Base-by-base conservation (phyloP, 2,888 invertebrate species). In the Torymus tubicola region DNA sequence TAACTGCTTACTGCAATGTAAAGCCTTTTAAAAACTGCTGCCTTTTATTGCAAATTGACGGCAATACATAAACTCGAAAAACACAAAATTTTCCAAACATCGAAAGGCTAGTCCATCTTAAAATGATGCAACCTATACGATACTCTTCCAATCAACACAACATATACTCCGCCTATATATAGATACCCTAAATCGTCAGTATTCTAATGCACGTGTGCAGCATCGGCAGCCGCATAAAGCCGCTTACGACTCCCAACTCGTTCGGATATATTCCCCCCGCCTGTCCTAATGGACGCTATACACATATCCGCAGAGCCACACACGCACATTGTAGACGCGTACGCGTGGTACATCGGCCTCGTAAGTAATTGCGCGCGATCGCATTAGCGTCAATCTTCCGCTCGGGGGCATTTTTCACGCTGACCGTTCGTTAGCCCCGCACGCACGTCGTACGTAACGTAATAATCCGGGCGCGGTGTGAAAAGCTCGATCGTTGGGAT, bases 341-440 rank as follows among this genome's bases (percentile, higher is more conserved):
- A 21, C 42, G 42, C 42, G 42, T 8, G 42, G 42, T 42, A 42
- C 42, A 42, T 12, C 53, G 12, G n/a, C n/a, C 42, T 13, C 55
- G 57, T 61, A n/a, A 77, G 76, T 70, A 77, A 77, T 77, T 77
- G 70, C 69, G 42, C 69, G 55, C 13, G 42, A 61, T 61, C 21
- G 61, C 71, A 60, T 69, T 69, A 69, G 69, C 69, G 69, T 69
- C 69, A 69, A 57, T 69, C 69, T 69, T 16, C 31, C 31, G 21
- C n/a, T 12, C 31, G 31, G 52, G 14, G 31, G 42, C 42, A 24
- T 70, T 52, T 58, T 60, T 58, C 58, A 16, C 12, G 58, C 70
- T 0, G 11, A 5, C 4, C 65, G 64, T 31, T 50, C 65, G 1
- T 2, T n/a, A 16, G 21, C 21, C 52, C 18, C 18, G 18, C 16